A percentile compares a stretch with the other conserved stretches of the same genome.
These are phyloP conservation scores for Aleiodes sp. DNA, from an alignment of 1,140 invertebrate genomes.

Conservation along the genomic window DNA sequence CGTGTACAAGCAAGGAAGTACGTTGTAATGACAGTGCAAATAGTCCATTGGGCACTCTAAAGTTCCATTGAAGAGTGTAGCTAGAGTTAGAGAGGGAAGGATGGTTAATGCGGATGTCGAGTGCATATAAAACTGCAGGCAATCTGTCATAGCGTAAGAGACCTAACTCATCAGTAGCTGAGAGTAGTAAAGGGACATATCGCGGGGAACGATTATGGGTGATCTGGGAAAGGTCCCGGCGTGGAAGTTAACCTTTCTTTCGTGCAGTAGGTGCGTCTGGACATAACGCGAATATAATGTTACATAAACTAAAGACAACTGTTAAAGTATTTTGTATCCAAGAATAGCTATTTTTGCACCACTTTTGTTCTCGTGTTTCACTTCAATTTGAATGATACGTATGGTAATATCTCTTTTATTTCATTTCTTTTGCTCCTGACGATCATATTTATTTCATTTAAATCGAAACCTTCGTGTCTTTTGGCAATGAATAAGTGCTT, in stretches of 20 bases:
- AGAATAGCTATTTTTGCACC: not conserved
- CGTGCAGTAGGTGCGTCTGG: no score
- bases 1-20: not conserved
- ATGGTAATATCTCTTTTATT: not conserved
- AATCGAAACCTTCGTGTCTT: slow-evolving; percentile 1
- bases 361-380: slow-evolving; percentile 5
- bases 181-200: no score
- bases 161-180: not conserved
- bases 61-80: not conserved
- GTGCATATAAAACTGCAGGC: not conserved
- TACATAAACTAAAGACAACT: no score
- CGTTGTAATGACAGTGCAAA: not conserved
- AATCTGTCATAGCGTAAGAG: not conserved
- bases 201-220: no score
- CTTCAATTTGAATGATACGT: slow-evolving; percentile 5
- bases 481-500: not conserved
- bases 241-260: no score
- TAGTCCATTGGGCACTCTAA: not conserved
- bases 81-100: not conserved
- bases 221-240: no score
- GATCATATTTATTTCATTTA: not conserved
- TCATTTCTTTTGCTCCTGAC: not conserved
- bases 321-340: no score
- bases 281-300: no score
- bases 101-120: not conserved